Percentiles rank a stretch among this genome's conserved stretches.
These are phyloP conservation scores for Unio pictorum DNA, from an alignment of 2,888 invertebrate genomes.

Conservation along the genomic window DNA sequence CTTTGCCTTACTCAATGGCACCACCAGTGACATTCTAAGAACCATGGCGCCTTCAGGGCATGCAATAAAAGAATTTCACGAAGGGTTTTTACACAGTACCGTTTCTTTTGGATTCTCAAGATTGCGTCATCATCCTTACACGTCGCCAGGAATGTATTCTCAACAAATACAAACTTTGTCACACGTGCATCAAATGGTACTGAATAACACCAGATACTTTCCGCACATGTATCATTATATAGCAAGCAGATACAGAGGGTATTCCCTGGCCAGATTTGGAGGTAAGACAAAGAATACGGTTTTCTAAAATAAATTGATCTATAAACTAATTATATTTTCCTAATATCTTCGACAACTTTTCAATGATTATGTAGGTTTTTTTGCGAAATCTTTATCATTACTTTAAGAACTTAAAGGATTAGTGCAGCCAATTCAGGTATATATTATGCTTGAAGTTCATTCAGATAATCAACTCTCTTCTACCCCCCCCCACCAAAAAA, in stretches of 20 bases:
- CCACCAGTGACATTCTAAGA: too few relatives aligned
- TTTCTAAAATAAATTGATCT: too few relatives aligned
- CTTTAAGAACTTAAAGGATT: too few relatives aligned
- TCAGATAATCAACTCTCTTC: too few relatives aligned
- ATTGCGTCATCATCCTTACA: slow-evolving; percentile 37
- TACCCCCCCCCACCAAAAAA: too few relatives aligned
- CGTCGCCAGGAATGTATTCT: slow-evolving; percentile 30
- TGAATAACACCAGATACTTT: slow-evolving; percentile 37
- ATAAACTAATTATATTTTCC: too few relatives aligned
- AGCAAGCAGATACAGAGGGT: slow-evolving; percentile 39
- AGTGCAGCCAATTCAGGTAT: too few relatives aligned
- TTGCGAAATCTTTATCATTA: too few relatives aligned
- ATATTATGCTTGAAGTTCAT: too few relatives aligned
- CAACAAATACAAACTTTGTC: slow-evolving; percentile 29
- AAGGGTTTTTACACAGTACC: slow-evolving; percentile 33
- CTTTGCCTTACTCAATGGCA: too few relatives aligned
- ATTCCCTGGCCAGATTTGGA: slow-evolving; percentile 40
- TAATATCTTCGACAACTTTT: too few relatives aligned
- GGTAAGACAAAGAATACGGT: slow-evolving; percentile 16
- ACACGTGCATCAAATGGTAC: slow-evolving; percentile 36
- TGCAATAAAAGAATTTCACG: slow-evolving; percentile 45
- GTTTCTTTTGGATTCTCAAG: slow-evolving; percentile 23
- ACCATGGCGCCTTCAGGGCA: slow-evolving; percentile 8
- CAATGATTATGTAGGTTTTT: too few relatives aligned
- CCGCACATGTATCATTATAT: slow-evolving; percentile 43